Percentiles rank a stretch among this genome's conserved stretches.
Conservation (phyloP, 2,113 vertebrate species). For the Ageneiosus marmoratus region DNA sequence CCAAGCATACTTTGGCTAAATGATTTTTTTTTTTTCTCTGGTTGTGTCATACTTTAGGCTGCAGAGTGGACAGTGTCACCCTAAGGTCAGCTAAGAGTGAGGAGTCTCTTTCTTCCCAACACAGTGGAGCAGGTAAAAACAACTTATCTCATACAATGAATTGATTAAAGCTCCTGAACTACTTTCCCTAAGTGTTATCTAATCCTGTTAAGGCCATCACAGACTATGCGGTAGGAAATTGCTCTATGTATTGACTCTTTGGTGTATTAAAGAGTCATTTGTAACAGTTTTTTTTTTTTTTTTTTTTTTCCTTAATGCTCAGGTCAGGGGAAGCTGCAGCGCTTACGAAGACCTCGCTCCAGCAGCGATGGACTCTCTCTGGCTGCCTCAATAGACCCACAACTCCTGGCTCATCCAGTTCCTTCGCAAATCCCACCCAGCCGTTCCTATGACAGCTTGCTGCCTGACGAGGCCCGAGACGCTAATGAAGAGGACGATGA, state of each 20-base stretch:
- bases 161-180: not conserved
- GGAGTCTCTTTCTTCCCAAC: constrained; percentile 79
- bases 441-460: constrained; percentile 63
- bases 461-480: constrained; percentile 53
- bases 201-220: not conserved
- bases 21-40: too few relatives aligned
- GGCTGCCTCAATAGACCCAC: constrained; percentile 57
- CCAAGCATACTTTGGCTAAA: not conserved
- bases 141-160: not conserved
- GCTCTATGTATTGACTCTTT: not conserved
- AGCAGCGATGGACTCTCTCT: constrained; percentile 77
- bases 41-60: constrained; percentile 53
- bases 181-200: not conserved
- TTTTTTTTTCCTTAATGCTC: too few relatives aligned
- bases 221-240: not conserved
- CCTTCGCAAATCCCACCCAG: constrained; percentile 51
- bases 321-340: constrained; percentile 61
- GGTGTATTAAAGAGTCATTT: not conserved
- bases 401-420: constrained; percentile 56
- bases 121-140: constrained; percentile 74
- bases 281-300: not conserved
- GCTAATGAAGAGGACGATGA: constrained; percentile 48
- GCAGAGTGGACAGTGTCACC: constrained; percentile 72
- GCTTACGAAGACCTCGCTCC: constrained; percentile 74
- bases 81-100: constrained; percentile 80